Base-by-base conservation (phyloP, 1,140 invertebrate genomes). In the Leptinotarsa undecemlineata region DNA sequence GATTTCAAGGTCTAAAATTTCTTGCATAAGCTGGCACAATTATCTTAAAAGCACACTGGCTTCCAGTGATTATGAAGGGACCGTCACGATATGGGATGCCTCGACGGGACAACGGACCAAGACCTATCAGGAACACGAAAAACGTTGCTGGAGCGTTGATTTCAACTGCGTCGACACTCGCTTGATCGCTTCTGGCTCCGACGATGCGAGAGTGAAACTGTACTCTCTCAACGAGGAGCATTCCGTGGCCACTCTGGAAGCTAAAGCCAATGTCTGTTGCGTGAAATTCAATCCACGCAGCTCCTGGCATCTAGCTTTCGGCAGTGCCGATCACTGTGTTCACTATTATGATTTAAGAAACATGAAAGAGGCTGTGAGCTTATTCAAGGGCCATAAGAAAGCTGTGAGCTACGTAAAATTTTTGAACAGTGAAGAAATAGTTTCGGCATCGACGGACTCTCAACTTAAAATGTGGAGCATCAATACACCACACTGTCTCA, bases 391-490 rank as follows among this genome's bases (percentile, higher is more conserved):
- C 11, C 97, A 99, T 84, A 90, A 93, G 70, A 98, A 98, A 86
- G 96, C 96, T 47, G 97, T 99, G 1, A 98, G 96, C 6, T 98
- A 98, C 85, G 96, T 97, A 0, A 97, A 98, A 85, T 98, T 98
- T 86, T 87, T 98, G 23, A 96, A 96, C 85, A 90, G 91, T 60
- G 89, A 93, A 77, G 95, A 97, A 81, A 92, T 98, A 72, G 96
- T 98, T 1, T 98, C 96, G 0, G 96, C 97, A 26, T 98, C 96
- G 1, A 98, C 96, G 0, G 97, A 99, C 87, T 96, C 94, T 48
- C 95, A 96, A 82, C 86, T 98, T 6, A 97, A 98, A 86, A 89
- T 99, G 84, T 98, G 97, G 97, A 94, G 93, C 82, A 91, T 98
- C 1, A 92, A 93, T 78, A 87, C 87, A 11, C 90, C 93, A 8